phyloP scores from a whole-genome alignment of 2,888 invertebrate genomes.

The Tachina lurida region DNA sequence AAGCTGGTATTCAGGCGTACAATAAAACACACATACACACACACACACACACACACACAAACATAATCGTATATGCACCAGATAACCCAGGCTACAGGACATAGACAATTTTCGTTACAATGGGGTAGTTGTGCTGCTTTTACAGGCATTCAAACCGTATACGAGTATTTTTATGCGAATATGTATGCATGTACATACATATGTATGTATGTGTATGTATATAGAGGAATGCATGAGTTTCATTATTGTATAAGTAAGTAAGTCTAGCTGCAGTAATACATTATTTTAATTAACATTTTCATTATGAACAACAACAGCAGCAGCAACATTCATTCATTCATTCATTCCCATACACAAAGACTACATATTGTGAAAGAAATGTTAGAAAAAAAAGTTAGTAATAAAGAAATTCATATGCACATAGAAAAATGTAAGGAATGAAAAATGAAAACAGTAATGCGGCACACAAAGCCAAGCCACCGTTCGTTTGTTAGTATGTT shows the following conservation, averaged over 20 bases:
- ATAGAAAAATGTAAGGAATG: conserved; percentile 80
- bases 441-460: conserved; percentile 78
- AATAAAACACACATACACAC: conserved; percentile 5
- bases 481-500: conserved; percentile 43
- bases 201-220: not conserved
- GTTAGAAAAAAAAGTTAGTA: conserved; percentile 68
- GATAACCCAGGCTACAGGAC: conserved; percentile 19
- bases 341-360: conserved; percentile 34
- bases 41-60: not conserved
- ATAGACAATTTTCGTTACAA: conserved; percentile 35
- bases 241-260: conserved; percentile 40
- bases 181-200: not conserved
- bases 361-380: conserved; percentile 7
- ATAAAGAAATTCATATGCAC: conserved; percentile 70
- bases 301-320: conserved; percentile 69
- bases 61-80: not conserved
- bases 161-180: not conserved
- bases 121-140: conserved; percentile 30
- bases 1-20: conserved; percentile 62
- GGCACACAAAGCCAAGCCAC: conserved; percentile 64
- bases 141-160: not conserved
- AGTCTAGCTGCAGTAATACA: conserved; percentile 76
- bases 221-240: conserved; percentile 27
- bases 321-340: conserved; percentile 20
- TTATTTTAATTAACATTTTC: conserved; percentile 81